Evolutionary conservation across 2,113 vertebrate species (phyloP), one percentile per base, ranked within the genome.

Genomic region (Scophthalmus maximus): DNA sequence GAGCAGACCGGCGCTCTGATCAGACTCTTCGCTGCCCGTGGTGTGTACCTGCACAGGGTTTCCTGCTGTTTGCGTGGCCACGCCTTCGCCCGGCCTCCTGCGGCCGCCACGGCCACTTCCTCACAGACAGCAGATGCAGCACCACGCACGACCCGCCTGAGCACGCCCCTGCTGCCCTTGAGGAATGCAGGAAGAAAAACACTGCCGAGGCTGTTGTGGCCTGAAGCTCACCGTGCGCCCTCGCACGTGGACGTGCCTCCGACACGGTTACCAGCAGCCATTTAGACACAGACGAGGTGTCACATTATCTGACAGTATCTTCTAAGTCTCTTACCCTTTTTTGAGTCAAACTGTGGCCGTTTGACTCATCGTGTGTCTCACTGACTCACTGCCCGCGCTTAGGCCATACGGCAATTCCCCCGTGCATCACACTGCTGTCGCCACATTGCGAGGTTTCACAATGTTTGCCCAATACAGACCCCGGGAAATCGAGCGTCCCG

Each of bases 161-260:
- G 76, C 89, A 89, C 46, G 76, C 79, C 84, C 8, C 42, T 32
- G 55, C 34, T 49, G n/a, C 40, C 7, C 10, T 26, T 0, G 6
- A 66, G 53, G 80, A 82, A 88, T 84, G 76, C 76, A 84, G 78
- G 76, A 80, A 78, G 49, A 61, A n/a, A n/a, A n/a, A 53, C 1
- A 18, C 18, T 0, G 1, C 5, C 0, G 7, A 14, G 27, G 10
- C 20, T 27, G 26, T 4, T 0, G 11, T 1, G 34, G 15, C 10
- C 40, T 2, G 9, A 30, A 15, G 22, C 22, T 26, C 6, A 11
- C 20, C 23, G 20, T 34, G 5, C 26, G 9, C n/a, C n/a, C n/a
- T n/a, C n/a, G n/a, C n/a, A n/a, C n/a, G n/a, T n/a, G n/a, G n/a
- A n/a, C n/a, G n/a, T n/a, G n/a, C n/a, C n/a, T n/a, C n/a, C n/a